phyloP scores from a whole-genome alignment of 1,140 invertebrate species.

The Atta colombica region DNA sequence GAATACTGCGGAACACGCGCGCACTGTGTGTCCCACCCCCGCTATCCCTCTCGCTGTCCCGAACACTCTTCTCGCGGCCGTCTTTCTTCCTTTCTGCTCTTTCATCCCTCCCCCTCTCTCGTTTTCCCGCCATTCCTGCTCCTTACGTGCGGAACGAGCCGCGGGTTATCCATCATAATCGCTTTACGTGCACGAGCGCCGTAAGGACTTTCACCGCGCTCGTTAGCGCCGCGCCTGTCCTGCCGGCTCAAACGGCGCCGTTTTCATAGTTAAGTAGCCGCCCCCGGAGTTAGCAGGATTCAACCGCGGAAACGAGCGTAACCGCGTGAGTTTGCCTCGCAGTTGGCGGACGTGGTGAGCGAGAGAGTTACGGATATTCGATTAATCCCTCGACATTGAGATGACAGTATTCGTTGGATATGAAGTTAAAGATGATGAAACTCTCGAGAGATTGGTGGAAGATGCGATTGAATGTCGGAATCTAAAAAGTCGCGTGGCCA shows the following conservation, averaged over 20 bases:
- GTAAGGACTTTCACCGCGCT: slow-evolving; percentile 70
- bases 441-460: background rate
- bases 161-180: slow-evolving; percentile 81
- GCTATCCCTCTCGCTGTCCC: slow-evolving; percentile 30
- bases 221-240: slow-evolving; percentile 63
- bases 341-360: slow-evolving; percentile 28
- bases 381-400: slow-evolving; percentile 33
- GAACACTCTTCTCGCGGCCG: slow-evolving; percentile 19
- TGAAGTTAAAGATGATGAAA: slow-evolving; percentile 31
- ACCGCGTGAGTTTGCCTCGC: slow-evolving; percentile 21
- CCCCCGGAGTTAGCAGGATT: slow-evolving; percentile 3
- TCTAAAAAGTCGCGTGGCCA: background rate
- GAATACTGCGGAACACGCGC: slow-evolving; percentile 78
- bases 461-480: slow-evolving; percentile 1
- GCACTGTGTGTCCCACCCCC: slow-evolving; percentile 34
- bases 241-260: slow-evolving; percentile 45
- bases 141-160: slow-evolving; percentile 76
- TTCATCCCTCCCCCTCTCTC: background rate
- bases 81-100: slow-evolving; percentile 54
- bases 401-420: background rate
- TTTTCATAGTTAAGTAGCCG: slow-evolving; percentile 67
- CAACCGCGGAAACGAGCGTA: slow-evolving; percentile 53
- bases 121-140: slow-evolving; percentile 43
- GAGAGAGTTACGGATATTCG: slow-evolving; percentile 40
- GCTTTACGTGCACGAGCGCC: slow-evolving; percentile 78